Evolutionary conservation across 2,797 vertebrate genomes (phyloP).

Genomic region (Tarsius wallacei): DNA sequence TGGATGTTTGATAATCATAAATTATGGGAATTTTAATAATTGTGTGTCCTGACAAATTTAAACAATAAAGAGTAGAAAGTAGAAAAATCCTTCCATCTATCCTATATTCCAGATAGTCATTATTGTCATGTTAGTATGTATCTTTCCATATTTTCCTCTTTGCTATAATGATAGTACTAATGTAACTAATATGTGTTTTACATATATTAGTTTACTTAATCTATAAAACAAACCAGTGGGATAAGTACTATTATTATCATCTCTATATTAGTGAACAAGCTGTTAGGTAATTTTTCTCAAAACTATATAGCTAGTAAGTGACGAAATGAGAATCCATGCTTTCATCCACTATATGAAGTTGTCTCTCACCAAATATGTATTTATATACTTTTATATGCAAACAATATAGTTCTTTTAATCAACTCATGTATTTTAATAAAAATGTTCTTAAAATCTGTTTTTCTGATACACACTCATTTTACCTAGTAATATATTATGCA

Average conservation of each 20-base stretch:
- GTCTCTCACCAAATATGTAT: not conserved
- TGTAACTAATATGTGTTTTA: not conserved
- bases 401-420: not conserved
- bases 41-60: not conserved
- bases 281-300: not conserved
- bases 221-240: not conserved
- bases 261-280: not conserved
- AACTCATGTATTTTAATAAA: not conserved
- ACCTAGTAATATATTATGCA: not conserved
- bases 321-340: not conserved
- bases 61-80: not conserved
- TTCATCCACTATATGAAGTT: not conserved
- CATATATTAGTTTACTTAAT: not conserved
- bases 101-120: not conserved
- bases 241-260: not conserved
- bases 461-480: not conserved
- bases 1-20: not conserved
- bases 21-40: slow-evolving; percentile 39
- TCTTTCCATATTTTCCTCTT: slow-evolving; percentile 8
- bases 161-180: not conserved
- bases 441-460: not conserved
- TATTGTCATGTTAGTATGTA: not conserved
- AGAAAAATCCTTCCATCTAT: not conserved
- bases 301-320: not conserved
- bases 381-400: not conserved